Evolutionary conservation across 2,113 vertebrate genomes (phyloP), one percentile per base, ranked within the genome.

Genomic region (Alectura lathami): DNA sequence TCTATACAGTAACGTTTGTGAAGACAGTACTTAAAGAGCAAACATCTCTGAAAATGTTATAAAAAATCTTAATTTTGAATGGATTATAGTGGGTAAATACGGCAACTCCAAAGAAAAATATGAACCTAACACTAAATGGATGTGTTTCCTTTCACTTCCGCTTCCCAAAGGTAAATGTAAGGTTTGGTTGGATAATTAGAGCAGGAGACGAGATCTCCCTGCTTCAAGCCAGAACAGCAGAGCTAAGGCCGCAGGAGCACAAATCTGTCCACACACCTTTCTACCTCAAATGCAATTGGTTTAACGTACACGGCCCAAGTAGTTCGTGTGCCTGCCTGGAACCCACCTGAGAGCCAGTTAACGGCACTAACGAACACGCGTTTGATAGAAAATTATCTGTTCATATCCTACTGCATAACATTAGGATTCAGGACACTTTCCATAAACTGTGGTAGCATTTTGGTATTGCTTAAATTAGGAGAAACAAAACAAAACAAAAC

Each of bases 1-100:
- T 48, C 21, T 60, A 53, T 82, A 34, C 64, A 97, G 97, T n/a
- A 97, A 97, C 92, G 97, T 98, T 86, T 98, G 95, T 96, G 86
- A 87, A 64, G 56, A 21, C 4, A 92, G 88, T 60, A 78, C 53
- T 34, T 59, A 16, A 13, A 13, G 11, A 36, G 32, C n/a, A 54
- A 92, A 43, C 24, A 21, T 34, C 66, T 89, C 75, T 83, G 83
- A 70, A 85, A 11, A 3, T 2, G 3, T 4, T 64, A 51, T 5
- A 72, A 56, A 68, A 36, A 2, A 0, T 7, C 67, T 95, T 43
- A 94, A 70, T 64, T 98, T 97, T 95, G 40, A 8, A 50, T 5
- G 4, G 83, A 97, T 97, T 50, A 17, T 93, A 42, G 72, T 88
- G 20, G 94, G 91, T 30, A 94, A 89, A 93, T 96, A 97, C 8